Base-by-base conservation (phyloP, 2,113 vertebrate species). In the Geococcyx californianus region DNA sequence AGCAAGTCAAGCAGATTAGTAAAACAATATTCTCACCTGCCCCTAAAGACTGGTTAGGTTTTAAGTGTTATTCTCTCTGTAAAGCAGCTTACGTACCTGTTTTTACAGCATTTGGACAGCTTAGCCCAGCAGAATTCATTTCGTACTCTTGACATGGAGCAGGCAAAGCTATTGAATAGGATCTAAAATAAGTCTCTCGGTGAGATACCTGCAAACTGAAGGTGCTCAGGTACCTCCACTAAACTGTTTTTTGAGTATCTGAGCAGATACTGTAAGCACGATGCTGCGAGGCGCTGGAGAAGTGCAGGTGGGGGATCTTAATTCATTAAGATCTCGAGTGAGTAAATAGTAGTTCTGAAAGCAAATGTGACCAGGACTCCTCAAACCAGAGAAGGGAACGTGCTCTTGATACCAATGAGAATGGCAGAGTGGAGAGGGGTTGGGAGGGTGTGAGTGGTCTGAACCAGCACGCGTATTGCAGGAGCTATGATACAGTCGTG, bases 121-220 rank as follows among this genome's bases (percentile, higher is more conserved):
- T 81, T 73, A 78, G 67, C 74, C 75, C 63, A 84, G 85, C 64
- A 80, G 49, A 93, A 91, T 81, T 90, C 52, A 77, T 95, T 94
- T 89, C 58, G 42, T 70, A 44, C 26, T 85, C 42, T 78, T 94
- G 67, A 86, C 56, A 60, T 16, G 63, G 83, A 89, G 69, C 29
- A 89, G 56, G 42, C 67, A 60, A 67, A 84, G 67, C 49, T 87
- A 47, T 69, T 90, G 91, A 94, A 52, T 51, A 69, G 62, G n/a
- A 51, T 62, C 82, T 93, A 89, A 89, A 86, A 66, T 69, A 93
- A 67, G n/a, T 68, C 26, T 66, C 23, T 77, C 5, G 3, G 51
- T 36, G 79, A 93, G 76, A 51, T 77, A 72, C 55, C 88, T 90
- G 82, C 68, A 87, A 74, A 67, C 31, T 44, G 63, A 81, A 92